Percentiles rank a stretch among this genome's conserved stretches.
Conservation (phyloP, 2,888 invertebrate genomes). For the Nemotelus pantherinus region DNA sequence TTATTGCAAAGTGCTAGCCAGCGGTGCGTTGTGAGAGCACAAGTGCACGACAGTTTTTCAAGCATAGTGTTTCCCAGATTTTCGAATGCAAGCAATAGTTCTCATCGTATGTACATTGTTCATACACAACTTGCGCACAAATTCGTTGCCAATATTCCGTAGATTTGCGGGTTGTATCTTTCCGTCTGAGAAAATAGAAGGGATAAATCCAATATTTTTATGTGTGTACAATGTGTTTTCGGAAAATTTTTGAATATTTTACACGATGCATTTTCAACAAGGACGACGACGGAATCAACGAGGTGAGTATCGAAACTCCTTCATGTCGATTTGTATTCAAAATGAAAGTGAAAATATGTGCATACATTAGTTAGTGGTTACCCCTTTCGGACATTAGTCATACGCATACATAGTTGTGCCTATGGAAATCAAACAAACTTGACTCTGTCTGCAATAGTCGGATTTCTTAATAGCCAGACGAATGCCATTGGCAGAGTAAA, state of each 20-base stretch:
- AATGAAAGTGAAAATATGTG: not conserved
- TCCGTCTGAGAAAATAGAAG: no score
- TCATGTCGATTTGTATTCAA: not conserved
- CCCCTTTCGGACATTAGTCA: not conserved
- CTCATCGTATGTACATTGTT: conserved; percentile 1
- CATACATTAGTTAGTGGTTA: not conserved
- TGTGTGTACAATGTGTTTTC: conserved; percentile 51
- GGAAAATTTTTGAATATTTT: conserved; percentile 52
- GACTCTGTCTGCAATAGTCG: no score
- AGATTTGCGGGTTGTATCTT: not conserved
- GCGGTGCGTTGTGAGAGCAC: no score
- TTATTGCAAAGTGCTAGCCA: no score
- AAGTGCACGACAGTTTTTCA: no score
- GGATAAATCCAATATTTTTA: not conserved
- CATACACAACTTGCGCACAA: conserved; percentile 31
- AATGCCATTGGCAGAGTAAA: no score
- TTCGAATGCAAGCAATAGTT: conserved; percentile 15
- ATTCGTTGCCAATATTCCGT: not conserved
- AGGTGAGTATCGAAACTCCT: conserved; percentile 57
- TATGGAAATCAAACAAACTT: no score
- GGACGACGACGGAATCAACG: conserved; percentile 58
- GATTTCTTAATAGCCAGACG: no score
- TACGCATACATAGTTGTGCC: no score
- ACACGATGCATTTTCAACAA: conserved; percentile 54
- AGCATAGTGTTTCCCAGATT: not conserved